Conservation (phyloP, 2,797 vertebrate species). For the Hozukius guyotensis region DNA sequence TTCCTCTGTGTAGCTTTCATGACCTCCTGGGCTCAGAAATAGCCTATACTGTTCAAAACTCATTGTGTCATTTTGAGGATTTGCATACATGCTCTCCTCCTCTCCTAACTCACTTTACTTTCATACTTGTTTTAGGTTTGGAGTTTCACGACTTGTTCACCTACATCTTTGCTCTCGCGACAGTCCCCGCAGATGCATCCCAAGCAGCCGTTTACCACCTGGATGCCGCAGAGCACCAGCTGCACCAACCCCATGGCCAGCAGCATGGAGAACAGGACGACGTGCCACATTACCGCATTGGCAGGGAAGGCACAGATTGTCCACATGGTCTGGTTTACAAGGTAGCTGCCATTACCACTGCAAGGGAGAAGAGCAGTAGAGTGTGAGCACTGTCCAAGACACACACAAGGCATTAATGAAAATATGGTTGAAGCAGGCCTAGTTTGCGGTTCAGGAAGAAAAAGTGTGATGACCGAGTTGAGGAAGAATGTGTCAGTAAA, state of each 20-base stretch:
- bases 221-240: constrained; percentile 85
- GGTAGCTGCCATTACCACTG: constrained; percentile 72
- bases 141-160: constrained; percentile 8
- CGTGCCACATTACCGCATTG: constrained; percentile 87
- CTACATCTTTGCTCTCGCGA: constrained; percentile 80
- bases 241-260: constrained; percentile 83
- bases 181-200: constrained; percentile 91
- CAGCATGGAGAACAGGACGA: constrained; percentile 86
- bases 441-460: background rate
- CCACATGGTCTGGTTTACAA: constrained; percentile 74
- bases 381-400: background rate
- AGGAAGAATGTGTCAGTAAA: constrained; percentile 22
- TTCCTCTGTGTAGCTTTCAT: background rate
- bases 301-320: constrained; percentile 77
- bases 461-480: constrained; percentile 10
- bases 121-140: background rate
- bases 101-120: background rate
- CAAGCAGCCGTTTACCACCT: constrained; percentile 89
- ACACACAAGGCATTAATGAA: background rate
- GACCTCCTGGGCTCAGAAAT: background rate
- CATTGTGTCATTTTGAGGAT: background rate
- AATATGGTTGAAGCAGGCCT: background rate
- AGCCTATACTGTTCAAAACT: background rate
- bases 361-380: background rate
- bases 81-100: background rate